Conservation (phyloP, 1,140 invertebrate species). For the Heterodera schachtii region DNA sequence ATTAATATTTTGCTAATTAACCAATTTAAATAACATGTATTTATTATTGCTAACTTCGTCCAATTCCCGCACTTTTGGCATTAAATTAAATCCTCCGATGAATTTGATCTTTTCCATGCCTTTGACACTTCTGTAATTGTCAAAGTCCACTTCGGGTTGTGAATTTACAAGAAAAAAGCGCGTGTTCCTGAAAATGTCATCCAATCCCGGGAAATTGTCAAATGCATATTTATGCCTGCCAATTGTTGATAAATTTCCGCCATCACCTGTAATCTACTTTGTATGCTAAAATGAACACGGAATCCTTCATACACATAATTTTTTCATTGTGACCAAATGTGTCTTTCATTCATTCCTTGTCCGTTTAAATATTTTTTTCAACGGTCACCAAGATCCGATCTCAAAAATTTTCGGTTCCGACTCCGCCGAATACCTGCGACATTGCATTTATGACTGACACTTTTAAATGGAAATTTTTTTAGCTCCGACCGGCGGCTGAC, state of each 20-base stretch:
- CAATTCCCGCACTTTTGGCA: not conserved
- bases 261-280: no score
- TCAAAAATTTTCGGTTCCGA: no score
- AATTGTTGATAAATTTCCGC: not conserved
- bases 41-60: not conserved
- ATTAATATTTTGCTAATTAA: not conserved
- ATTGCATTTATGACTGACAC: no score
- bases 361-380: no score
- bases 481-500: no score
- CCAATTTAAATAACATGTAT: not conserved
- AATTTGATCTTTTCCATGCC: not conserved
- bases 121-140: not conserved
- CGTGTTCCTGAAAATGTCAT: not conserved
- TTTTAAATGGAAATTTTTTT: no score
- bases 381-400: no score
- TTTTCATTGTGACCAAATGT: no score
- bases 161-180: not conserved
- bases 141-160: conserved; percentile 3
- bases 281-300: no score
- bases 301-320: no score
- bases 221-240: not conserved
- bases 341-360: no score
- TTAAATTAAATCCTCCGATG: not conserved
- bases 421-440: no score
- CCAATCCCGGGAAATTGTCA: not conserved